Evolutionary conservation across 2,888 invertebrate species (phyloP).

Genomic region (Tinea semifulvella): DNA sequence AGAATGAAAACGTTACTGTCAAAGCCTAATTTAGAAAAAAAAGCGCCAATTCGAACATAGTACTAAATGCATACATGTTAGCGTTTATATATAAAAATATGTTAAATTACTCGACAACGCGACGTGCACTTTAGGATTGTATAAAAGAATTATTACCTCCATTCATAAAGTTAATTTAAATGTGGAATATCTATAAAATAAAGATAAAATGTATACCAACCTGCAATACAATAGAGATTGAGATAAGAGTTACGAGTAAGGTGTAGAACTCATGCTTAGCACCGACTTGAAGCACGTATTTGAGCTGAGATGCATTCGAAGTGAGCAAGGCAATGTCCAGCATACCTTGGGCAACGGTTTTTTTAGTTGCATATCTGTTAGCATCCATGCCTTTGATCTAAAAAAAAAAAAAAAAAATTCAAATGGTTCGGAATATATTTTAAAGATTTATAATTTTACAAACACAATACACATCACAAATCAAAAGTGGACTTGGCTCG

Average conservation of each 20-base stretch:
- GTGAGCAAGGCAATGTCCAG: constrained; percentile 88
- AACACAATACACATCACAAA: no score
- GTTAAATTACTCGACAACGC: no score
- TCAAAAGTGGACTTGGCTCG: no score
- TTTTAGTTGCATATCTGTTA: constrained; percentile 91
- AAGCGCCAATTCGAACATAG: no score
- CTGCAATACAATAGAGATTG: constrained; percentile 85
- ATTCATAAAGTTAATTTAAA: no score
- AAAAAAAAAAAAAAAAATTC: constrained; percentile 25
- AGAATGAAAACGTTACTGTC: no score
- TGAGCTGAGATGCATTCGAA: constrained; percentile 88
- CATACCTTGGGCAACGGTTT: constrained; percentile 92
- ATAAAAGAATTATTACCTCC: no score
- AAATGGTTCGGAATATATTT: background rate
- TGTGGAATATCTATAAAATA: background rate
- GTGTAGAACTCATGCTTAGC: constrained; percentile 88
- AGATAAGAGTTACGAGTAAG: constrained; percentile 80
- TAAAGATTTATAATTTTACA: no score
- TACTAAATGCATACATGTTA: no score
- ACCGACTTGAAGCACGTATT: constrained; percentile 86
- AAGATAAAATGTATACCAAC: constrained; percentile 41
- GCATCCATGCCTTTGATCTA: constrained; percentile 81
- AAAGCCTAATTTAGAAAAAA: no score
- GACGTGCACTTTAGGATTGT: no score
- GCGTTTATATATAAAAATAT: no score